These are phyloP conservation scores for Crematogaster levior DNA, from an alignment of 2,888 invertebrate species.

Conservation along the genomic window DNA sequence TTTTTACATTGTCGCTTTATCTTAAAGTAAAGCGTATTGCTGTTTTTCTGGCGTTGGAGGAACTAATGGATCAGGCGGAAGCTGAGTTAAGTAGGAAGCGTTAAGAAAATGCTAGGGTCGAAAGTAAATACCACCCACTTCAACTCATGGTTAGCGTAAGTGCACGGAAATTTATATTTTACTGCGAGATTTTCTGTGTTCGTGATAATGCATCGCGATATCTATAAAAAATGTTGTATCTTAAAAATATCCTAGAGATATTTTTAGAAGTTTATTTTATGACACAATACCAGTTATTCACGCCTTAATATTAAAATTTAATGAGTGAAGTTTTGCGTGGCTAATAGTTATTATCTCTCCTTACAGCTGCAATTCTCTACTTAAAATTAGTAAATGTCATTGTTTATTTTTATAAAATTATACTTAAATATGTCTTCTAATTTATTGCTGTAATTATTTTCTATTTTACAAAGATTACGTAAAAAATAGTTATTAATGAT, in stretches of 20 bases:
- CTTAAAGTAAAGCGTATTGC: constrained; percentile 15
- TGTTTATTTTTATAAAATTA: not conserved
- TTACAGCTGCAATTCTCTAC: not conserved
- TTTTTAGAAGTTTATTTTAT: not conserved
- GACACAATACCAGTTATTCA: not conserved
- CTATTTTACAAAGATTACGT: not conserved
- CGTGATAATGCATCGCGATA: constrained; percentile 5
- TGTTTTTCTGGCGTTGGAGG: constrained; percentile 55
- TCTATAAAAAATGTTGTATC: not conserved
- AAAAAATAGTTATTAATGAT: constrained; percentile 18
- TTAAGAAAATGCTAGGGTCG: constrained; percentile 53
- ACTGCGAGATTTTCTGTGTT: constrained; percentile 29
- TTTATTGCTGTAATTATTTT: constrained; percentile 5
- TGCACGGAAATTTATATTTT: constrained; percentile 44
- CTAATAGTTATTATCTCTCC: not conserved
- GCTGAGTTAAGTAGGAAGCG: constrained; percentile 51
- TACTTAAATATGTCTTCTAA: not conserved
- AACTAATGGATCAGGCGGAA: constrained; percentile 60
- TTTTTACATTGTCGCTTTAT: constrained; percentile 12
- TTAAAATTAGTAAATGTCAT: not conserved
- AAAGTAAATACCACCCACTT: constrained; percentile 55
- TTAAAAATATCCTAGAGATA: not conserved
- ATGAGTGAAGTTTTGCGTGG: not conserved
- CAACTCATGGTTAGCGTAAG: constrained; percentile 43
- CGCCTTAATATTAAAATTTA: not conserved